Conservation (phyloP, 2,113 vertebrate species). For the Dasyurus viverrinus region DNA sequence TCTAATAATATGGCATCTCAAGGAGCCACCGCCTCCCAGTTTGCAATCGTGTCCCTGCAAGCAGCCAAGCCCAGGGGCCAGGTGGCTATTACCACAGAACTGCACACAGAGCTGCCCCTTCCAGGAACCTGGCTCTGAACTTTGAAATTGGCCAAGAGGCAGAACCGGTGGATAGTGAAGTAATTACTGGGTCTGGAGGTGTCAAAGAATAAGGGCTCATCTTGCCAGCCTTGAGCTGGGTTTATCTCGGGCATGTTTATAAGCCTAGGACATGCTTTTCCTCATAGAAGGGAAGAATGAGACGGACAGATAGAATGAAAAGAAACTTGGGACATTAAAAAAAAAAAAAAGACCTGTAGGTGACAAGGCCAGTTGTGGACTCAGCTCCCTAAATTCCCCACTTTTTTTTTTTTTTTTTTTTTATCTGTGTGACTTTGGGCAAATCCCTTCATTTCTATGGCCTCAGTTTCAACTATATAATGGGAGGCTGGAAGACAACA, state of each 20-base stretch:
- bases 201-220: slow-evolving; percentile 8
- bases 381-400: neutral
- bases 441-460: neutral
- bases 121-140: too few species aligned
- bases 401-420: neutral
- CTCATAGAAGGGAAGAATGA: slow-evolving; percentile 8
- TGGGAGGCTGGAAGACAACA: neutral
- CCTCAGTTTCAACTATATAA: neutral
- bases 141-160: neutral
- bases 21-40: neutral
- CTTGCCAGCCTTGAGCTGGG: neutral
- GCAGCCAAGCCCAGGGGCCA: neutral
- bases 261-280: neutral
- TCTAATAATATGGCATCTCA: neutral
- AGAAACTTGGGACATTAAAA: too few species aligned
- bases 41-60: neutral
- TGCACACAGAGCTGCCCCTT: neutral
- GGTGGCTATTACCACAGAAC: neutral
- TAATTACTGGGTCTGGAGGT: neutral
- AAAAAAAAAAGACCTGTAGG: neutral
- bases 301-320: neutral
- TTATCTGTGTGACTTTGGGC: neutral
- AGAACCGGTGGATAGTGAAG: neutral
- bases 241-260: slow-evolving; percentile 8
- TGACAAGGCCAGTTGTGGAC: neutral